Percentiles rank a stretch among this genome's conserved stretches.
Evolutionary conservation across 1,140 invertebrate species (phyloP).

Genomic region (Philotrypesis tridentata): DNA sequence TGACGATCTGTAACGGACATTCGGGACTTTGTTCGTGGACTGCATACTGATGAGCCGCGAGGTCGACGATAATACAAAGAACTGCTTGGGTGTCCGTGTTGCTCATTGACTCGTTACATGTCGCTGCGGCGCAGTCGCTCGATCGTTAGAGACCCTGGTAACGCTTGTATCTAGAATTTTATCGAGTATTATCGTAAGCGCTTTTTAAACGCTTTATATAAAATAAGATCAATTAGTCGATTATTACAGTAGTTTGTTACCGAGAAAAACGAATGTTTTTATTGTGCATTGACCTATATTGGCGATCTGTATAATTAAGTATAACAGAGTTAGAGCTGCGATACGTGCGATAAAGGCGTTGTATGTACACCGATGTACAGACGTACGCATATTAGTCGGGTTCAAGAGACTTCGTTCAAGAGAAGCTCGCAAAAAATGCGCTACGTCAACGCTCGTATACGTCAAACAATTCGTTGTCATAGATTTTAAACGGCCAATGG

Average conservation of each 20-base stretch:
- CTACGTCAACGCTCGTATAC: background rate
- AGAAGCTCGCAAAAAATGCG: background rate
- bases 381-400: background rate
- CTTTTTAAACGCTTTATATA: too few relatives aligned
- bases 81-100: too few relatives aligned
- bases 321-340: background rate
- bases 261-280: background rate
- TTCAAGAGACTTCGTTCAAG: background rate
- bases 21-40: background rate
- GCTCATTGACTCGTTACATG: too few relatives aligned
- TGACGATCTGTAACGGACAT: background rate
- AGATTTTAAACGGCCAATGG: background rate
- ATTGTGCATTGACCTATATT: background rate
- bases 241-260: too few relatives aligned
- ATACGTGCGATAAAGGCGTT: background rate
- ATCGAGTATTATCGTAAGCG: too few relatives aligned
- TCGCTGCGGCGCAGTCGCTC: background rate
- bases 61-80: too few relatives aligned
- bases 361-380: too few relatives aligned
- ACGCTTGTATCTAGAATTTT: too few relatives aligned
- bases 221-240: too few relatives aligned
- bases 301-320: background rate
- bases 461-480: background rate
- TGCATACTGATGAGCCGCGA: background rate
- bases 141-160: background rate